Percentiles rank a stretch among this genome's conserved stretches.
phyloP scores from a whole-genome alignment of 2,888 invertebrate genomes.

The Acanthosoma haemorrhoidale region DNA sequence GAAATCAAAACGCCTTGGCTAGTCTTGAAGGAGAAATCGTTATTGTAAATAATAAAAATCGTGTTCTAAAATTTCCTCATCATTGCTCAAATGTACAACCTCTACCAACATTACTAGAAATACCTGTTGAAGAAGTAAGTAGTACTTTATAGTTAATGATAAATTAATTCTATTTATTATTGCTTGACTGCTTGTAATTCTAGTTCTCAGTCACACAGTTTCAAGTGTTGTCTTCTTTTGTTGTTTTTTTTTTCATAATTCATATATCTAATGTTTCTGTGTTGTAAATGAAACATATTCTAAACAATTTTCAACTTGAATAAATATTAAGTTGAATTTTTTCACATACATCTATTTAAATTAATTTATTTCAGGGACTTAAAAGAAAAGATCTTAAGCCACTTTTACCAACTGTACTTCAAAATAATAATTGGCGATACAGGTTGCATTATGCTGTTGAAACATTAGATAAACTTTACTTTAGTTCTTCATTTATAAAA shows the following conservation, averaged over 20 bases:
- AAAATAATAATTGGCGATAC: constrained; percentile 42
- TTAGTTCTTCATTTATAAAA: constrained; percentile 45
- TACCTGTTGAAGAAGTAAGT: constrained; percentile 34
- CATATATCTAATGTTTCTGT: too few relatives aligned
- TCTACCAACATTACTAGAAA: constrained; percentile 45
- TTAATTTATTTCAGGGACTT: constrained; percentile 27
- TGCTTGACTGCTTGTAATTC: too few relatives aligned
- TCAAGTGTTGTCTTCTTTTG: too few relatives aligned
- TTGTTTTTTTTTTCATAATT: too few relatives aligned
- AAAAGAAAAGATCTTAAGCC: constrained; percentile 26
- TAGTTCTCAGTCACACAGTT: too few relatives aligned
- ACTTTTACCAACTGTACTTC: constrained; percentile 25
- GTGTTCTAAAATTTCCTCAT: constrained; percentile 63
- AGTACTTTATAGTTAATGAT: neutral
- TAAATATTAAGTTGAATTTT: too few relatives aligned
- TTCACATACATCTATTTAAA: too few relatives aligned
- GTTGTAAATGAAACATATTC: too few relatives aligned
- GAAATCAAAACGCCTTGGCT: constrained; percentile 42
- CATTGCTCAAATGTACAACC: constrained; percentile 47
- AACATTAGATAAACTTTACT: constrained; percentile 48
- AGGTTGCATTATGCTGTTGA: constrained; percentile 49
- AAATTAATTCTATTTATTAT: neutral
- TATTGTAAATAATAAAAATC: constrained; percentile 64
- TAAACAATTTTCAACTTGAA: too few relatives aligned
- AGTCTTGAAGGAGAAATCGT: constrained; percentile 57